These are phyloP conservation scores for Ennomos erosarius DNA, from an alignment of 2,888 invertebrate species.

Conservation along the genomic window DNA sequence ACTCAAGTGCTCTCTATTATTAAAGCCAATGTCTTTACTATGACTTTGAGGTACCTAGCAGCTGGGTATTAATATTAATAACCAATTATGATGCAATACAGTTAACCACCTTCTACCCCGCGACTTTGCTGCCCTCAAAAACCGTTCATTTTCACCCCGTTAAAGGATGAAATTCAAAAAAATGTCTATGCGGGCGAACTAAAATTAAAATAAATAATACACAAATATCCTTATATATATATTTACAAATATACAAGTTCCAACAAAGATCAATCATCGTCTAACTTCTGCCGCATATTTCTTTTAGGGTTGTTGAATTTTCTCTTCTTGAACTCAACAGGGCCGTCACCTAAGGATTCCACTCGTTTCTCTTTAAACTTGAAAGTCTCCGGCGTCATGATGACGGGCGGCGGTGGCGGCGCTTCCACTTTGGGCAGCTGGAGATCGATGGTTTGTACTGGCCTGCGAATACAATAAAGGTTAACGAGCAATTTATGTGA, in stretches of 20 bases:
- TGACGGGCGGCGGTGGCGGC: slow-evolving; percentile 72
- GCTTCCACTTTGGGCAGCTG: slow-evolving; percentile 87
- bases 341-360: slow-evolving; percentile 80
- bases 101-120: too few relatives aligned
- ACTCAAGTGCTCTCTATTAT: too few relatives aligned
- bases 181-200: neutral
- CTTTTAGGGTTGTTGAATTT: slow-evolving; percentile 86
- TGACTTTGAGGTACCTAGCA: too few relatives aligned
- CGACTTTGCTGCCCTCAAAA: too few relatives aligned
- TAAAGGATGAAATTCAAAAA: too few relatives aligned
- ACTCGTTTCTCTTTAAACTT: slow-evolving; percentile 87
- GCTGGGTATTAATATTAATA: too few relatives aligned
- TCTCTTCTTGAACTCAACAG: slow-evolving; percentile 88
- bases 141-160: too few relatives aligned
- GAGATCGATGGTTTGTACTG: slow-evolving; percentile 86
- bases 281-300: slow-evolving; percentile 87
- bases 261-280: slow-evolving; percentile 80
- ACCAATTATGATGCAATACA: too few relatives aligned
- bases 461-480: slow-evolving; percentile 56
- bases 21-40: too few relatives aligned
- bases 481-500: too few relatives aligned
- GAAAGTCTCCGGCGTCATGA: slow-evolving; percentile 73
- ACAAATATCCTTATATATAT: neutral
- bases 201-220: neutral
- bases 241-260: slow-evolving; percentile 2